These are phyloP conservation scores for Polypterus bichir DNA, from an alignment of 2,113 vertebrate species.

Conservation along the genomic window DNA sequence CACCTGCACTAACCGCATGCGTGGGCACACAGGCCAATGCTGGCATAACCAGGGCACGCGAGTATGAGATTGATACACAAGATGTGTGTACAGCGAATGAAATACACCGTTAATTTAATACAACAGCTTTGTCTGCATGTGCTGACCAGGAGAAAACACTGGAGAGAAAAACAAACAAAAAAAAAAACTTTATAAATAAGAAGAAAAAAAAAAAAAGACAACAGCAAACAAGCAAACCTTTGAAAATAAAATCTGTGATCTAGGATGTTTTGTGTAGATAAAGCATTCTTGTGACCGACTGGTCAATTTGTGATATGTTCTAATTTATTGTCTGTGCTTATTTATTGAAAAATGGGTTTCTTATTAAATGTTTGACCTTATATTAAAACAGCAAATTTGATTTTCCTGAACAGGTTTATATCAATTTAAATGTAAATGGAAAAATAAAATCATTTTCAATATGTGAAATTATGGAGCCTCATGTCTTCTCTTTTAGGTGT, in stretches of 20 bases:
- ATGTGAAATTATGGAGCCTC: slow-evolving; percentile 53
- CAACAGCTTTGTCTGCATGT: slow-evolving; percentile 77
- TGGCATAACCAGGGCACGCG: slow-evolving; percentile 39
- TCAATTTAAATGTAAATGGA: slow-evolving; percentile 79
- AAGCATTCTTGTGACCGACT: slow-evolving; percentile 91
- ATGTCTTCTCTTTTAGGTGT: slow-evolving; percentile 20
- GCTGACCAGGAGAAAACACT: slow-evolving; percentile 59
- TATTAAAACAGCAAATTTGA: slow-evolving; percentile 73
- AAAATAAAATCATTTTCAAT: slow-evolving; percentile 92
- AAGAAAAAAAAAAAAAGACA: too few species aligned
- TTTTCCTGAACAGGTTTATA: slow-evolving; percentile 86
- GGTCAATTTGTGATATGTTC: slow-evolving; percentile 93
- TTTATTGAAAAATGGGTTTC: slow-evolving; percentile 79
- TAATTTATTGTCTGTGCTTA: slow-evolving; percentile 96
- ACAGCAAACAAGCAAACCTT: too few species aligned
- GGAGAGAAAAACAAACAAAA: slow-evolving; percentile 59
- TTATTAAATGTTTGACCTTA: slow-evolving; percentile 89
- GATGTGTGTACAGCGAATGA: slow-evolving; percentile 48
- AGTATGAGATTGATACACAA: slow-evolving; percentile 35
- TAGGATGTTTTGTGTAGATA: slow-evolving; percentile 97
- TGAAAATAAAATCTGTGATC: slow-evolving; percentile 63
- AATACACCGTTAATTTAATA: slow-evolving; percentile 18
- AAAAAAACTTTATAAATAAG: slow-evolving; percentile 55
- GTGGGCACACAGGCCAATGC: slow-evolving; percentile 19
- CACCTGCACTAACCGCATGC: slow-evolving; percentile 37